Evolutionary conservation across 2,888 invertebrate genomes (phyloP).

Genomic region (Crematogaster levior): DNA sequence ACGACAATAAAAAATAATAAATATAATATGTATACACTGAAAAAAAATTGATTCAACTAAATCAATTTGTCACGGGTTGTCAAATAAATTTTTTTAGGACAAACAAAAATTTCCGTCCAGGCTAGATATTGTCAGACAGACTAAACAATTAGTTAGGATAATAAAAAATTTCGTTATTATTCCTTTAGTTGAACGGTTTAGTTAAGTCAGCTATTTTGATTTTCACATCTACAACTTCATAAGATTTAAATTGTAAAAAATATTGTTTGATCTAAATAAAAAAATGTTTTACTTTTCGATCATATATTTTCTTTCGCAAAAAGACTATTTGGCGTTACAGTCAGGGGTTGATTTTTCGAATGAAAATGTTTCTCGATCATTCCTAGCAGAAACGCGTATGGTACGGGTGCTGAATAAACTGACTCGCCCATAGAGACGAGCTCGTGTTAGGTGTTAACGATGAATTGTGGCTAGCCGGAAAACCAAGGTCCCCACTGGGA

Average conservation of each 20-base stretch:
- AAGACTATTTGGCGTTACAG: slow-evolving; percentile 13
- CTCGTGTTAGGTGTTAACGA: slow-evolving; percentile 70
- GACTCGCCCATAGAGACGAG: slow-evolving; percentile 42
- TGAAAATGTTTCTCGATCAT: slow-evolving; percentile 36
- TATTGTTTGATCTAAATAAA: slow-evolving; percentile 4
- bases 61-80: too few relatives aligned
- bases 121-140: too few relatives aligned
- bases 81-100: too few relatives aligned
- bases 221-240: background rate
- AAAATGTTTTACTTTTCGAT: slow-evolving; percentile 16
- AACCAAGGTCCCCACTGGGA: slow-evolving; percentile 54
- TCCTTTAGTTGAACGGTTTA: too few relatives aligned
- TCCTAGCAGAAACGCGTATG: background rate
- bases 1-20: slow-evolving; percentile 42
- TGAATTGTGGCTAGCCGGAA: slow-evolving; percentile 68
- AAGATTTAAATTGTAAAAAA: background rate
- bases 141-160: too few relatives aligned
- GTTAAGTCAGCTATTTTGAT: too few relatives aligned
- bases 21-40: background rate
- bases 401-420: slow-evolving; percentile 41
- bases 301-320: background rate
- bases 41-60: too few relatives aligned
- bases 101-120: too few relatives aligned
- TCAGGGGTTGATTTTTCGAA: slow-evolving; percentile 40
- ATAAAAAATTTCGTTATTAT: too few relatives aligned